A percentile compares a stretch with the other conserved stretches of the same genome.
Evolutionary conservation across 2,797 vertebrate genomes (phyloP).

Genomic region (Chromis chromis): DNA sequence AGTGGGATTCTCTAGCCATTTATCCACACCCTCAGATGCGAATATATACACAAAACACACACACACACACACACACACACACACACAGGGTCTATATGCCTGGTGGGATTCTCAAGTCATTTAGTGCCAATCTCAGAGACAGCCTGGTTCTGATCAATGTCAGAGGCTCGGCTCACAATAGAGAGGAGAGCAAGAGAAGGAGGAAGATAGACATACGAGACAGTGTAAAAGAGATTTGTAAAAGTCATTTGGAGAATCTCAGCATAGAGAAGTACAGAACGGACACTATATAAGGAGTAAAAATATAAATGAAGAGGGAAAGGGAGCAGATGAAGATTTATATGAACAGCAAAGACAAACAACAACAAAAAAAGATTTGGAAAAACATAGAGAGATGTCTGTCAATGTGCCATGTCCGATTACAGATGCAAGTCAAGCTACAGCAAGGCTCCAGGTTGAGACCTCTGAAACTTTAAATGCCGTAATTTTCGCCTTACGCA

Average conservation of each 20-base stretch:
- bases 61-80: slow-evolving; percentile 27
- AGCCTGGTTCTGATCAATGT: slow-evolving; percentile 50
- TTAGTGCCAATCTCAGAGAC: slow-evolving; percentile 47
- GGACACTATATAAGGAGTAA: not conserved
- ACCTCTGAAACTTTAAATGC: slow-evolving; percentile 54
- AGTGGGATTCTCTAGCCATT: slow-evolving; percentile 60
- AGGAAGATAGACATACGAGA: slow-evolving; percentile 4
- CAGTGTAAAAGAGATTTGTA: not conserved
- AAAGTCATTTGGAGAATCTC: slow-evolving; percentile 19
- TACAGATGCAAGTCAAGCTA: slow-evolving; percentile 18
- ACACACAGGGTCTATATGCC: slow-evolving; percentile 7
- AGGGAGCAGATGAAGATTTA: slow-evolving; percentile 3
- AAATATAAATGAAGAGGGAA: slow-evolving; percentile 13
- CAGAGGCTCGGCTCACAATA: slow-evolving; percentile 21
- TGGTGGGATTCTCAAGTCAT: slow-evolving; percentile 58
- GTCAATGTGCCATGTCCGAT: slow-evolving; percentile 1
- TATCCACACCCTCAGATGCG: slow-evolving; percentile 44
- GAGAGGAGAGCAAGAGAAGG: slow-evolving; percentile 18
- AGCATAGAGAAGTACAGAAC: not conserved
- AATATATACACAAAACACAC: slow-evolving; percentile 24
- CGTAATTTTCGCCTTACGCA: slow-evolving; percentile 52
- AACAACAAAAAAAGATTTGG: not conserved
- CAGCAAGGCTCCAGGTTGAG: slow-evolving; percentile 36
- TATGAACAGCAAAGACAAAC: not conserved
- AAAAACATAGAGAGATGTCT: not conserved